Evolutionary conservation across 2,113 vertebrate species (phyloP), one percentile per base, ranked within the genome.

Genomic region (Jacana jacana): DNA sequence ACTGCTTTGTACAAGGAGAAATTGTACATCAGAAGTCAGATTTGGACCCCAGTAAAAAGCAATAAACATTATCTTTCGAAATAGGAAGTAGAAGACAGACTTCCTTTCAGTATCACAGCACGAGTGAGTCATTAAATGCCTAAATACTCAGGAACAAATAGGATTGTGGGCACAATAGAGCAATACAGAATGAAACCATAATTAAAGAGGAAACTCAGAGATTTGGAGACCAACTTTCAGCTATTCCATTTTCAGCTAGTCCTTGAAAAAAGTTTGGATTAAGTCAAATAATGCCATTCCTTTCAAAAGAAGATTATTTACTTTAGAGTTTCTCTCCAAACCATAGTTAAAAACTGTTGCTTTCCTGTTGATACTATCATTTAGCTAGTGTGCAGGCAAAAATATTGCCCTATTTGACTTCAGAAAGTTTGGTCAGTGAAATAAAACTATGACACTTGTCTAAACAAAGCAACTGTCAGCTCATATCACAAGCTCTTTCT

Each of bases 381-480:
- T 89, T 97, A 86, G 60, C 55, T 65, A 94, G 23, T 79, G 40
- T 91, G 69, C 8, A 13, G 91, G 81, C 19, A 92, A 87, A 98
- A 96, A 93, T 94, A 94, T 85, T 90, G 75, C 33, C 54, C 70
- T 96, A 70, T 85, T 96, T 95, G 94, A 83, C 95, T 97, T 93
- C 40, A 94, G 95, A 96, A 97, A 96, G 90, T 87, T 92, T 96
- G 72, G 86, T 83, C 96, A 91, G 72, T 93, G 89, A 91, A 97
- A 94, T 97, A 97, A 97, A 98, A 77, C 95, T 95, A 92, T 96
- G 97, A 94, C 93, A 97, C 93, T 98, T 98, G 97, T 97, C 90
- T 94, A 98, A 98, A 98, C 97, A 98, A 98, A 98, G 94, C 7
- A 95, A 95, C 96, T 97, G 97, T 98, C 97, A 97, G 73, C 44